Base-by-base conservation (phyloP, 2,888 invertebrate genomes). In the Ophion costatus region DNA sequence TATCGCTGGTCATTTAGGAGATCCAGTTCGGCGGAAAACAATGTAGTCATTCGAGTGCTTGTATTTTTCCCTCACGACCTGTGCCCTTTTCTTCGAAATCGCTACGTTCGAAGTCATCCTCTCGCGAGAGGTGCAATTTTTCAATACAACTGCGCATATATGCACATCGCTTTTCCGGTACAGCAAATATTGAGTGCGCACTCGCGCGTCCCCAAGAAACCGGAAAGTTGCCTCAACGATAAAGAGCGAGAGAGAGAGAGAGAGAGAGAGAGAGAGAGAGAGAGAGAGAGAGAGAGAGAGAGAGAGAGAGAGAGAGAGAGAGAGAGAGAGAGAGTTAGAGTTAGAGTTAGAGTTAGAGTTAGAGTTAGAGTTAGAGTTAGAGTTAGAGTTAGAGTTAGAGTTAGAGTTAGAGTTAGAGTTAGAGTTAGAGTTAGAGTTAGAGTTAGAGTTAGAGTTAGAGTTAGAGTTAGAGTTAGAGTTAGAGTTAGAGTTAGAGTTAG, bases 111-210 rank as follows among this genome's bases (percentile, higher is more conserved):
- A 14, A 17, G 17, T 51, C 51, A 14, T 51, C 17, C 17, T 51
- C 51, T 14, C 14, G 17, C 14, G 51, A 51, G 17, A 51, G 17
- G 42, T n/a, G 42, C 42, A n/a, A 69, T 69, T 69, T 69, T 10
- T 29, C 17, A 51, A 51, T 17, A 51, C 14, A 51, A 51, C 14
- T 38, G 38, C 38, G 17, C 51, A 17, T 51, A 51, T 51, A 51
- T 17, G 14, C 5, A 51, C 38, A 38, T 38, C 6, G 9, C 38
- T 38, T 38, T 51, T 74, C 61, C 61, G 61, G 17, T 29, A 24
- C 61, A 63, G 33, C 45, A 33, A 61, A 74, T 45, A 63, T 45
- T 61, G 45, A 63, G 24, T 63, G 45, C 45, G n/a, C 63, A 63
- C 42, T 11, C 63, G 45, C 11, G 22, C 20, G 45, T n/a, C 14